phyloP scores from a whole-genome alignment of 1,140 invertebrate species.

The Monomorium pharaonis region DNA sequence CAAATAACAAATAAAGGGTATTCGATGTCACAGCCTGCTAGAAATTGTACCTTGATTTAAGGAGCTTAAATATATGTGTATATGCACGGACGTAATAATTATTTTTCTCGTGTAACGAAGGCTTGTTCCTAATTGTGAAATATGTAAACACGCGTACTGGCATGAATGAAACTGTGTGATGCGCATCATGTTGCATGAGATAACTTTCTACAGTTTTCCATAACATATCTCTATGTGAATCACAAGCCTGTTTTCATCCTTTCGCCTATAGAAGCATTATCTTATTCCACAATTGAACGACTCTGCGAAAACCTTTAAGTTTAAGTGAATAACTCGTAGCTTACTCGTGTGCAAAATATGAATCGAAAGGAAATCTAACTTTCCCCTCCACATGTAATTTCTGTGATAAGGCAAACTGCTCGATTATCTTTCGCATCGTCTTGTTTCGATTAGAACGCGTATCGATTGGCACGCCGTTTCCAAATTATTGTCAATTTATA shows the following conservation, averaged over 20 bases:
- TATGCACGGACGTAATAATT: conserved; percentile 24
- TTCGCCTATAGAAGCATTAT: conserved; percentile 20
- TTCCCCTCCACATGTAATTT: not conserved
- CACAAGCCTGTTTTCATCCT: conserved; percentile 22
- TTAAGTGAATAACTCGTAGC: conserved; percentile 14
- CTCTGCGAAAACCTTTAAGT: conserved; percentile 13
- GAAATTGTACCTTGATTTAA: not conserved
- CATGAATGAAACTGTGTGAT: conserved; percentile 33
- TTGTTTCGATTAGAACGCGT: not conserved
- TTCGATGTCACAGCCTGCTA: not conserved
- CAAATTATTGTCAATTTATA: not conserved
- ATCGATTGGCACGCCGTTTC: not conserved
- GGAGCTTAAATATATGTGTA: not conserved
- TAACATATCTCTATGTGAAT: not conserved
- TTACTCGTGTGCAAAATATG: not conserved
- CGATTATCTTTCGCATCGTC: conserved; percentile 41
- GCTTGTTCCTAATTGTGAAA: not conserved
- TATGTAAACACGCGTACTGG: not conserved
- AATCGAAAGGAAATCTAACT: not conserved
- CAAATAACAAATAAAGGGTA: not conserved
- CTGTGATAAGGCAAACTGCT: conserved; percentile 40
- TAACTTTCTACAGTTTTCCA: not conserved
- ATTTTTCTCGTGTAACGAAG: not conserved
- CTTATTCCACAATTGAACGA: not conserved
- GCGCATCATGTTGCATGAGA: conserved; percentile 38